A percentile compares a stretch with the other conserved stretches of the same genome.
phyloP scores from a whole-genome alignment of 1,140 invertebrate genomes.

The Daktulosphaira vitifoliae region DNA sequence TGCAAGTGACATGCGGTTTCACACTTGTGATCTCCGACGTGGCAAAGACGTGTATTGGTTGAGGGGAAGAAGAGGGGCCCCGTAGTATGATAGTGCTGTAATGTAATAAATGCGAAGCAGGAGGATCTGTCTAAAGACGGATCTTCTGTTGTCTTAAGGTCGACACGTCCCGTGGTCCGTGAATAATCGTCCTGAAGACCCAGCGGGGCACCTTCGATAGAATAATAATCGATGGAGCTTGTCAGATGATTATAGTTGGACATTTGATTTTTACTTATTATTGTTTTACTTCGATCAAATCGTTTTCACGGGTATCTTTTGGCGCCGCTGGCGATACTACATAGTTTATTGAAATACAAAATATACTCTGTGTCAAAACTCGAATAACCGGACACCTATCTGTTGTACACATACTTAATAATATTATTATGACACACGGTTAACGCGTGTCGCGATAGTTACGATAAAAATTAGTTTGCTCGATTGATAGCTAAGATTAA shows the following conservation, averaged over 20 bases:
- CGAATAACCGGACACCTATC: too few species aligned
- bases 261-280: too few species aligned
- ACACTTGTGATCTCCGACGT: constrained; percentile 12
- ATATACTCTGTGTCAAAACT: too few species aligned
- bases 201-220: not conserved
- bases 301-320: not conserved
- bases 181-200: constrained; percentile 15
- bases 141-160: constrained; percentile 28
- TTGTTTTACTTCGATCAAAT: not conserved
- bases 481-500: too few species aligned
- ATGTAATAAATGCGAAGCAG: too few species aligned
- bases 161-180: constrained; percentile 29
- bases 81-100: too few species aligned
- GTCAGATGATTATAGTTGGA: constrained; percentile 15
- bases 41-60: not conserved
- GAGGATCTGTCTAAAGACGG: constrained; percentile 7
- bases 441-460: too few species aligned
- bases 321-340: too few species aligned
- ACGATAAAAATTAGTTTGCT: too few species aligned
- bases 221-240: constrained; percentile 24
- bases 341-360: too few species aligned
- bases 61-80: not conserved
- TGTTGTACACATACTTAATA: too few species aligned
- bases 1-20: constrained; percentile 5
- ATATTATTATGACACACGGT: too few species aligned